Percentiles rank a stretch among this genome's conserved stretches.
These are phyloP conservation scores for Meloidogyne floridensis DNA, from an alignment of 1,140 invertebrate species.

Conservation along the genomic window DNA sequence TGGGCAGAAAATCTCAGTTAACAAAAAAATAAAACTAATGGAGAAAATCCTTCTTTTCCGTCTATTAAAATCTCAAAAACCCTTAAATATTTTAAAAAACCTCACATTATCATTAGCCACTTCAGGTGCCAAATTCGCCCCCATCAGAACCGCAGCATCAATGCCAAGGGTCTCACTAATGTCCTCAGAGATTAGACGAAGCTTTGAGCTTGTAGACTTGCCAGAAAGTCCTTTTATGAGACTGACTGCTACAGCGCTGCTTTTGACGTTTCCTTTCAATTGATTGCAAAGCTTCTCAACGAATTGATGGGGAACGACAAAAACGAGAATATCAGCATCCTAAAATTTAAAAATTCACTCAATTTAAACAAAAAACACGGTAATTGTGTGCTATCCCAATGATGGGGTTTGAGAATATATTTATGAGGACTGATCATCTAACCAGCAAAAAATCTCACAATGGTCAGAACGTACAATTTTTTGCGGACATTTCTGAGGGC, in stretches of 20 bases:
- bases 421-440: too few relatives aligned
- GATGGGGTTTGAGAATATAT: background rate
- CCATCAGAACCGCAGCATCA: conserved; percentile 91
- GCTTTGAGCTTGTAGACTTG: conserved; percentile 73
- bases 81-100: background rate
- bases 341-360: background rate
- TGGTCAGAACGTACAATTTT: too few relatives aligned
- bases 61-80: too few relatives aligned
- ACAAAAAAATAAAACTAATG: too few relatives aligned
- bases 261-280: conserved; percentile 77
- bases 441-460: too few relatives aligned
- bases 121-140: conserved; percentile 91
- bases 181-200: conserved; percentile 92
- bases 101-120: conserved; percentile 82
- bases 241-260: conserved; percentile 84
- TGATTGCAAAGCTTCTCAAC: conserved; percentile 76
- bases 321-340: conserved; percentile 91
- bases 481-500: too few relatives aligned
- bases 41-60: too few relatives aligned
- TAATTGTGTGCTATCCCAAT: too few relatives aligned
- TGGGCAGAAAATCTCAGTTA: too few relatives aligned
- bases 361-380: too few relatives aligned
- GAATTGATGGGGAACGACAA: conserved; percentile 97
- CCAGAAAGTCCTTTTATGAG: conserved; percentile 77
- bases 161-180: conserved; percentile 84